Base-by-base conservation (phyloP, 2,888 invertebrate genomes). In the Tetragonula carbonaria region DNA sequence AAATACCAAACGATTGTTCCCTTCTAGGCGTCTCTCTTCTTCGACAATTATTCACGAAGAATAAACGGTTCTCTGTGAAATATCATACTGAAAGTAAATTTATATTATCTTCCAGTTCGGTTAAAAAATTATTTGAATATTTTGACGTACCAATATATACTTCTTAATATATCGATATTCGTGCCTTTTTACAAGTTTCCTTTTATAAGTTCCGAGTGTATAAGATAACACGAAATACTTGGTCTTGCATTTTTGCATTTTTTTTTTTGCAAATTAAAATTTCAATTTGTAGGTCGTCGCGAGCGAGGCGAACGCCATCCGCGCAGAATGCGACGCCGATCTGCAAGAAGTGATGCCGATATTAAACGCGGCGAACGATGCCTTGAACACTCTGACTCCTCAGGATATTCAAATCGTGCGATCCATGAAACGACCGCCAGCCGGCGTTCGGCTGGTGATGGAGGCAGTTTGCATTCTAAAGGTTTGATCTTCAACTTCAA, bases 401-500 rank as follows among this genome's bases (percentile, higher is more conserved):
- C 97, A 97, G 83, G 99, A 98, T 93, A 98, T 99, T 88, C 97
- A 98, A n/a, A 97, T 98, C 86, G 97, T 99, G 68, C 99, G 98
- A 94, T 97, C 99, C 0, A 99, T 99, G 99, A 99, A 98, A 95
- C 98, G 97, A 95, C 99, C 99, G 0, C 99, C 99, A 0, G 96
- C 97, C 88, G 98, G 98, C 28, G 97, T 99, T 5, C 98, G 97
- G 92, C 95, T 98, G 57, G 98, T 99, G 14, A 98, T 99, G 98
- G 99, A 99, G 95, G 98, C 98, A n/a, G 97, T 99, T 86, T 99
- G 99, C 93, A 98, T 99, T 91, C 95, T 99, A 86, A 97, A 98
- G 95, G 97, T 97, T 62, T 38, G 11, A 5, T 28, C 18, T 23
- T 62, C 38, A n/a, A 62, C 28, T 16, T 18, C 6, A 33, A 33